Evolutionary conservation across 2,888 invertebrate genomes (phyloP).

Genomic region (Trachelus tabidus): DNA sequence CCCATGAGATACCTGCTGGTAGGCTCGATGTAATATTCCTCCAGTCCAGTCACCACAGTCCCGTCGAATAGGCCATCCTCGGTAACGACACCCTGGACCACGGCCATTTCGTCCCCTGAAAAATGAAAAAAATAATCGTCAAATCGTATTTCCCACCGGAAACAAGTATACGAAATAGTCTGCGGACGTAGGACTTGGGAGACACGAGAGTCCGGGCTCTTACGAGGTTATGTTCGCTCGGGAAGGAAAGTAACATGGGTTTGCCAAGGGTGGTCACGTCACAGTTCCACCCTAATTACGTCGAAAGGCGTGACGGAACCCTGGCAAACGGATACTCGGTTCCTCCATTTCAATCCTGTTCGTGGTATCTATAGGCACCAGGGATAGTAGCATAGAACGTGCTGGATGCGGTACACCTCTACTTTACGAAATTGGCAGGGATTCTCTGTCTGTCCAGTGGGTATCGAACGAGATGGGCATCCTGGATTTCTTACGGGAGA

Average conservation of each 20-base stretch:
- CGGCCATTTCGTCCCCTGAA: slow-evolving; percentile 83
- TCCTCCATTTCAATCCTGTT: slow-evolving; percentile 4
- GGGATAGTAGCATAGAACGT: slow-evolving; percentile 7
- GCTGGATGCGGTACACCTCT: slow-evolving; percentile 14
- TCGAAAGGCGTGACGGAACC: background rate
- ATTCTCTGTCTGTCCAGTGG: slow-evolving; percentile 11
- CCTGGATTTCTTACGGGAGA: background rate
- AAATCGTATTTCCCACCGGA: background rate
- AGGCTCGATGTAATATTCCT: slow-evolving; percentile 89
- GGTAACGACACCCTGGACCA: slow-evolving; percentile 88
- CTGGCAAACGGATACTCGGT: slow-evolving; percentile 1
- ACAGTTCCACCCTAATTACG: slow-evolving; percentile 4
- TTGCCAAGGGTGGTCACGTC: slow-evolving; percentile 1
- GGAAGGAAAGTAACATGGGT: background rate
- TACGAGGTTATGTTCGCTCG: background rate
- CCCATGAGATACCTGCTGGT: slow-evolving; percentile 73
- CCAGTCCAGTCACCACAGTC: slow-evolving; percentile 80
- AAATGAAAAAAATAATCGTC: slow-evolving; percentile 33
- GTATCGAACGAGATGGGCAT: background rate
- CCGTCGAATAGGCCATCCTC: slow-evolving; percentile 91
- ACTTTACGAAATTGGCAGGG: slow-evolving; percentile 18
- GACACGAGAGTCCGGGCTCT: background rate
- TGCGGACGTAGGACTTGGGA: background rate
- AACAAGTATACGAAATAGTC: background rate
- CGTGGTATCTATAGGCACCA: background rate